Evolutionary conservation across 2,113 vertebrate genomes (phyloP).

Genomic region (Hippocampus zosterae): DNA sequence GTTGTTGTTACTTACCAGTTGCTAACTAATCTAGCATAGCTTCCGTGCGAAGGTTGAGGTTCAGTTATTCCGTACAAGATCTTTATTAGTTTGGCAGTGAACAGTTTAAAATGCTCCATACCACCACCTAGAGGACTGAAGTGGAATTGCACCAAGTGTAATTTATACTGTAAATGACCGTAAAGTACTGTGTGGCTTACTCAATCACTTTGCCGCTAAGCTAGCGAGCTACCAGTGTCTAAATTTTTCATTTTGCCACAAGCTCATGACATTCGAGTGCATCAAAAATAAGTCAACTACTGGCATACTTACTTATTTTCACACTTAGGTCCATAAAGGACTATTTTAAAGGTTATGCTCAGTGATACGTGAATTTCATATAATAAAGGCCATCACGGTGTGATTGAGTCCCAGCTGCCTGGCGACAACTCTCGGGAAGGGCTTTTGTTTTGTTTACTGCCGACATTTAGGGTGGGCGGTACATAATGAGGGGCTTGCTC

Average conservation of each 20-base stretch:
- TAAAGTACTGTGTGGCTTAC: too few species aligned
- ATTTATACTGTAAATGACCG: too few species aligned
- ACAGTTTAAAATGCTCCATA: too few species aligned
- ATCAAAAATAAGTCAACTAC: background rate
- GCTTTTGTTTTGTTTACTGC: conserved; percentile 46
- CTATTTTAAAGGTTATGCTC: background rate
- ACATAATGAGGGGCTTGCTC: conserved; percentile 39
- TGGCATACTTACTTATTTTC: background rate
- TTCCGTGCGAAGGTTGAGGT: too few species aligned
- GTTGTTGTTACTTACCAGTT: too few species aligned
- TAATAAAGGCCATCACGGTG: background rate
- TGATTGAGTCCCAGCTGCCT: background rate
- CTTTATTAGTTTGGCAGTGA: too few species aligned
- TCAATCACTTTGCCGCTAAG: background rate
- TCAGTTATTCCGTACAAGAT: too few species aligned
- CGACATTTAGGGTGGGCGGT: conserved; percentile 50
- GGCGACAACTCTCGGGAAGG: background rate
- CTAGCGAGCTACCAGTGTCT: background rate
- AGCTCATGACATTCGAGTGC: background rate
- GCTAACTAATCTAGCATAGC: too few species aligned
- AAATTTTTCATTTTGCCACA: background rate
- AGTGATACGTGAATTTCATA: background rate
- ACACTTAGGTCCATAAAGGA: background rate
- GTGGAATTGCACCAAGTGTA: background rate
- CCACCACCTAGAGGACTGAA: background rate